Evolutionary conservation across 2,888 invertebrate species (phyloP).

Genomic region (Podabrus alpinus): DNA sequence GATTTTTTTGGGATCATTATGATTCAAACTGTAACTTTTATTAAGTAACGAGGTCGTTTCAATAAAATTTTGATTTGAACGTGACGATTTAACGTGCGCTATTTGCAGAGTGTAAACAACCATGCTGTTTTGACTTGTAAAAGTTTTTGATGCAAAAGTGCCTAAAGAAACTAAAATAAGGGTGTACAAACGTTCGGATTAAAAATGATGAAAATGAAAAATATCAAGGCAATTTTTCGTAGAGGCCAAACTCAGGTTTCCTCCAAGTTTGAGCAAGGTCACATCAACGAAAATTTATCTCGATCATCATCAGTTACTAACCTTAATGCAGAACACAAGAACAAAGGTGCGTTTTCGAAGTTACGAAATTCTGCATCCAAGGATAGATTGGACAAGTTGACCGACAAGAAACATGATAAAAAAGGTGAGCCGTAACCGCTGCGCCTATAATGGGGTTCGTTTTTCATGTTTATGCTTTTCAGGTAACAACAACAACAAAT

Average conservation of each 20-base stretch:
- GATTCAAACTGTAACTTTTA: neutral
- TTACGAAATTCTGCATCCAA: conserved; percentile 56
- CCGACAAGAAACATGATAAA: conserved; percentile 45
- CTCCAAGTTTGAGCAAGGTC: conserved; percentile 57
- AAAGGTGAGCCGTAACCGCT: conserved; percentile 39
- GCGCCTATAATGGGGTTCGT: neutral
- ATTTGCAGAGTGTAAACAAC: neutral
- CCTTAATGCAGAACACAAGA: conserved; percentile 65
- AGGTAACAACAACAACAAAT: conserved; percentile 49
- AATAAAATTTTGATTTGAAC: neutral
- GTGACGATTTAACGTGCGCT: neutral
- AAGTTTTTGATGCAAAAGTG: neutral
- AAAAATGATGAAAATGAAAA: conserved; percentile 73
- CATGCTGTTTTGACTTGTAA: neutral
- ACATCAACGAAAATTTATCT: conserved; percentile 54
- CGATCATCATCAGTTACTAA: conserved; percentile 69
- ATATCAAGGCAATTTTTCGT: conserved; percentile 89
- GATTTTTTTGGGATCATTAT: neutral
- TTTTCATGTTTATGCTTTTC: neutral
- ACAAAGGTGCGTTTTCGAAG: conserved; percentile 56
- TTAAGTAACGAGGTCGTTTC: neutral
- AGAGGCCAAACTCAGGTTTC: conserved; percentile 70
- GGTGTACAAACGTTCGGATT: neutral
- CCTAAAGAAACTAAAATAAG: neutral
- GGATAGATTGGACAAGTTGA: conserved; percentile 47